These are phyloP conservation scores for Apis florea DNA, from an alignment of 1,140 invertebrate species.

Conservation along the genomic window DNA sequence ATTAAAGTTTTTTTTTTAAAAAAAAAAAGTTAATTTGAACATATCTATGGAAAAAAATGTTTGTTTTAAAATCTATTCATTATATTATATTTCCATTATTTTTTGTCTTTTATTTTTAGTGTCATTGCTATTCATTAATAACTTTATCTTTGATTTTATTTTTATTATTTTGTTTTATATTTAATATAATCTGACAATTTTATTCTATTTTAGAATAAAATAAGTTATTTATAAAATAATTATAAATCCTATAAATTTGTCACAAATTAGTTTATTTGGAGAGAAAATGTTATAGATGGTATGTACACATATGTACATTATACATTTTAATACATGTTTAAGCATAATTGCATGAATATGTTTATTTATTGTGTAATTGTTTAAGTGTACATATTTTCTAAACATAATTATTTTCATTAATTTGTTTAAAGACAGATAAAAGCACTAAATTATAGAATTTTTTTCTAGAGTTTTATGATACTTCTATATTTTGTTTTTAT, in stretches of 20 bases:
- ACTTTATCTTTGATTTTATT: background rate
- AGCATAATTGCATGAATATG: conserved; percentile 34
- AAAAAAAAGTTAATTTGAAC: background rate
- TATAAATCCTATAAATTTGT: conserved; percentile 1
- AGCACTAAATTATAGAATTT: conserved; percentile 17
- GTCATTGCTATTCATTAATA: background rate
- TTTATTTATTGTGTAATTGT: conserved; percentile 39
- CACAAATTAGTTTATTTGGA: conserved; percentile 11
- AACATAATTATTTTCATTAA: conserved; percentile 31
- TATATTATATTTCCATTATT: background rate
- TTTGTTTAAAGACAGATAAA: conserved; percentile 10
- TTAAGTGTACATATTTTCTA: conserved; percentile 49
- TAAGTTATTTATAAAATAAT: background rate
- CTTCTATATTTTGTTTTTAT: conserved; percentile 19
- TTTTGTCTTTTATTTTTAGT: background rate
- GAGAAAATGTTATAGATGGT: conserved; percentile 17
- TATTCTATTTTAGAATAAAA: background rate
- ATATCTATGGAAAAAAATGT: background rate
- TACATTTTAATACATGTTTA: conserved; percentile 20
- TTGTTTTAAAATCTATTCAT: background rate
- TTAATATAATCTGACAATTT: background rate
- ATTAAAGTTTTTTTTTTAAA: background rate
- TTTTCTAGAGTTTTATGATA: conserved; percentile 12
- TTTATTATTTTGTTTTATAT: background rate
- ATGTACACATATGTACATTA: conserved; percentile 34